These are phyloP conservation scores for Erynnis tages DNA, from an alignment of 2,888 invertebrate species.

Conservation along the genomic window DNA sequence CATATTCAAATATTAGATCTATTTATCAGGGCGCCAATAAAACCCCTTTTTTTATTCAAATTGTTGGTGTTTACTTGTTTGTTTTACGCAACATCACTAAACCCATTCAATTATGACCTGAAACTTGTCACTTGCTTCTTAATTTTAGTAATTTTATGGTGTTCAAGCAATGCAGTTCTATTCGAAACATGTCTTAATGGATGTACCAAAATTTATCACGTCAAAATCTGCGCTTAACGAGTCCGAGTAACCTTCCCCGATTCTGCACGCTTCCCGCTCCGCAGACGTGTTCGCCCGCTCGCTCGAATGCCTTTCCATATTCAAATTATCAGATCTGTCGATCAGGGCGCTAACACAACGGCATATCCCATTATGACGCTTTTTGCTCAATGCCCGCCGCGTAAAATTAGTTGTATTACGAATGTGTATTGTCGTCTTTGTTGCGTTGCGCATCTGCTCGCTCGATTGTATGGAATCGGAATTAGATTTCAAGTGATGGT, in stretches of 20 bases:
- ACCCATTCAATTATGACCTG: too few species aligned
- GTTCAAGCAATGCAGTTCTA: too few species aligned
- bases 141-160: too few species aligned
- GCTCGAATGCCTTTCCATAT: slow-evolving; percentile 70
- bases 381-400: slow-evolving; percentile 33
- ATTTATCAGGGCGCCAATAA: too few species aligned
- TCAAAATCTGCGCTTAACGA: too few species aligned
- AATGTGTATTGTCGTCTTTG: slow-evolving; percentile 53
- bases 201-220: too few species aligned
- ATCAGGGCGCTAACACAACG: slow-evolving; percentile 66
- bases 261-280: background rate
- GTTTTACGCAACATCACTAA: too few species aligned
- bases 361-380: slow-evolving; percentile 39
- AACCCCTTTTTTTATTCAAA: too few species aligned
- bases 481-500: slow-evolving; percentile 59
- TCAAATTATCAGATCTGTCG: slow-evolving; percentile 77
- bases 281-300: slow-evolving; percentile 40
- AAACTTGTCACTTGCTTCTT: too few species aligned
- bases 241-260: slow-evolving; percentile 6
- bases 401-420: slow-evolving; percentile 65
- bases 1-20: too few species aligned
- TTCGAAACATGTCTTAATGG: too few species aligned
- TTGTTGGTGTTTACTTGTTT: too few species aligned
- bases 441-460: slow-evolving; percentile 66
- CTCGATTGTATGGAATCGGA: slow-evolving; percentile 61